These are phyloP conservation scores for Temnothorax longispinosus DNA, from an alignment of 1,140 invertebrate species.

Conservation along the genomic window DNA sequence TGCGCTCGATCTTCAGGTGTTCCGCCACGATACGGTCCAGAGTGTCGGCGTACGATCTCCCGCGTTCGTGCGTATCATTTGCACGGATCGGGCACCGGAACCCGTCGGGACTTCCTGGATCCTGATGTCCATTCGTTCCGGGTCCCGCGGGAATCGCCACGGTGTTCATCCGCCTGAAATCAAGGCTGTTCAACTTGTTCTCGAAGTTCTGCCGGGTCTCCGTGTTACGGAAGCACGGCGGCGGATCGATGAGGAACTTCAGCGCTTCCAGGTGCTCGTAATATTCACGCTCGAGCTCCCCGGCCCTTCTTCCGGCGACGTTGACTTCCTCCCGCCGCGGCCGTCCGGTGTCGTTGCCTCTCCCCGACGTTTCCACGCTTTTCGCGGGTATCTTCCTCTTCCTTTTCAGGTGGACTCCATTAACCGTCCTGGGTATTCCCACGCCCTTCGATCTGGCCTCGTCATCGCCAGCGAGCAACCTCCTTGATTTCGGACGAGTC, in stretches of 20 bases:
- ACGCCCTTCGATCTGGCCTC: not conserved
- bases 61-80: not conserved
- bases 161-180: conserved; percentile 82
- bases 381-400: conserved; percentile 27
- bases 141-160: conserved; percentile 76
- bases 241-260: conserved; percentile 79
- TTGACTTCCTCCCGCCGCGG: conserved; percentile 58
- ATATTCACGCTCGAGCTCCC: conserved; percentile 73
- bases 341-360: conserved; percentile 49
- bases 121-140: conserved; percentile 2
- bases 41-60: not conserved
- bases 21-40: conserved; percentile 54
- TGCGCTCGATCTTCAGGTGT: conserved; percentile 71
- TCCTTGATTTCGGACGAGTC: not conserved
- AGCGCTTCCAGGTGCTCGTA: conserved; percentile 78
- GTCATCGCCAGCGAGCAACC: not conserved
- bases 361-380: not conserved
- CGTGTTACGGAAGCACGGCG: conserved; percentile 70
- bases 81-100: not conserved
- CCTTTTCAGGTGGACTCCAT: conserved; percentile 28
- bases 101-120: not conserved
- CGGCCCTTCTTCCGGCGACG: conserved; percentile 65
- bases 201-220: conserved; percentile 70
- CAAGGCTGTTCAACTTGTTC: conserved; percentile 80
- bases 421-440: not conserved